A percentile compares a stretch with the other conserved stretches of the same genome.
phyloP scores from a whole-genome alignment of 2,113 vertebrate species.

The Anolis sagrei region DNA sequence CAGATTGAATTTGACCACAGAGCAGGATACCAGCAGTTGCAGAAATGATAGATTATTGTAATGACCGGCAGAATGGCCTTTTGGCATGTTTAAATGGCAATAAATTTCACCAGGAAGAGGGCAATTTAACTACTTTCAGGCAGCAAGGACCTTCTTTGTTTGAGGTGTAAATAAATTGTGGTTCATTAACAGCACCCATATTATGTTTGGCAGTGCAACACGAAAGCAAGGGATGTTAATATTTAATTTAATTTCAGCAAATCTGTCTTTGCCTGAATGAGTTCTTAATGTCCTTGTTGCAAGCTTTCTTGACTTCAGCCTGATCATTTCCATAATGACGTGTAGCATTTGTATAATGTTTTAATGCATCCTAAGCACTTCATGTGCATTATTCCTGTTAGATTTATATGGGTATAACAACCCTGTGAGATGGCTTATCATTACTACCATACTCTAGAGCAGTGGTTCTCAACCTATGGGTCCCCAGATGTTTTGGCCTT shows the following conservation, averaged over 20 bases:
- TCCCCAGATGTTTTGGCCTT: too few species aligned
- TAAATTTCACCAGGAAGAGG: slow-evolving; percentile 89
- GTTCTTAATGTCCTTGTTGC: slow-evolving; percentile 43
- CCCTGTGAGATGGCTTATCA: neutral
- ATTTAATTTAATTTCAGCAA: slow-evolving; percentile 80
- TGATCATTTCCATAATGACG: slow-evolving; percentile 19
- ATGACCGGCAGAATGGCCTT: slow-evolving; percentile 90
- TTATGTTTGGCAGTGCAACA: slow-evolving; percentile 68
- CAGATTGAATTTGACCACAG: slow-evolving; percentile 94
- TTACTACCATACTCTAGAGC: neutral
- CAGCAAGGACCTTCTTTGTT: slow-evolving; percentile 82
- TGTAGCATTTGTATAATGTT: neutral
- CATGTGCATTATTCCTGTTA: neutral
- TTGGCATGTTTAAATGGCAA: slow-evolving; percentile 99
- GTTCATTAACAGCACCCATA: slow-evolving; percentile 83
- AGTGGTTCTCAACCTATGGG: too few species aligned
- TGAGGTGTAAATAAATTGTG: slow-evolving; percentile 94
- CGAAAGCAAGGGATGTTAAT: slow-evolving; percentile 76
- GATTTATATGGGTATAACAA: neutral
- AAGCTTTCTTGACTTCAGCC: slow-evolving; percentile 32
- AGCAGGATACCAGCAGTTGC: slow-evolving; percentile 87
- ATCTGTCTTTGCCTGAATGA: slow-evolving; percentile 59
- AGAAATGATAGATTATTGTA: slow-evolving; percentile 99
- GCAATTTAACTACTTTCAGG: slow-evolving; percentile 83
- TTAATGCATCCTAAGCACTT: neutral